These are phyloP conservation scores for Periparus ater DNA, from an alignment of 2,797 vertebrate species.

Conservation along the genomic window DNA sequence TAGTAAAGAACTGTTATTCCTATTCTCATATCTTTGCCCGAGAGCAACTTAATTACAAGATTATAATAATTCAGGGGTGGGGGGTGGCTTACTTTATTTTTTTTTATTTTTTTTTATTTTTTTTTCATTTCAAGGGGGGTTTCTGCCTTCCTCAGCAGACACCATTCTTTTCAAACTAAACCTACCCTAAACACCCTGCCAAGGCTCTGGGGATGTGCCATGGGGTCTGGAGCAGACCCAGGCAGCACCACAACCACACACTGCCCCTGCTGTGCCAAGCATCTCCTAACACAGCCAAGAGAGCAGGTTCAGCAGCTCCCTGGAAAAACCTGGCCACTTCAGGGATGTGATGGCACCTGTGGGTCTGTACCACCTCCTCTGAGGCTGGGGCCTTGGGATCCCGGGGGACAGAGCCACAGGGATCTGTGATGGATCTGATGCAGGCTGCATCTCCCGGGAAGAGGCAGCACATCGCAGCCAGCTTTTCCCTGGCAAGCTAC, in stretches of 20 bases:
- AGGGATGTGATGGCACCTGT: fast-evolving
- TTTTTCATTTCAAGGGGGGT: no score
- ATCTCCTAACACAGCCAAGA: background rate
- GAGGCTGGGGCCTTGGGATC: background rate
- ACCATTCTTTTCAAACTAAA: no score
- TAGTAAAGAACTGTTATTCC: no score
- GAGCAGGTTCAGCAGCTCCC: background rate
- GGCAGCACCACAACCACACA: background rate
- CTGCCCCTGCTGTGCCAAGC: no score
- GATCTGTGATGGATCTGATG: no score
- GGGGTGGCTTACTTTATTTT: no score
- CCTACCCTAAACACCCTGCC: background rate
- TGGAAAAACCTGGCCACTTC: background rate
- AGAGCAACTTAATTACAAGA: no score
- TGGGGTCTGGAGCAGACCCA: background rate
- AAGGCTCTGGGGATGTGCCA: fast-evolving
- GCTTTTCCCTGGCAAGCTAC: background rate
- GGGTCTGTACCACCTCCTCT: background rate
- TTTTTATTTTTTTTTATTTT: no score
- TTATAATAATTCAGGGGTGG: no score
- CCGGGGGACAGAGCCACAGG: background rate
- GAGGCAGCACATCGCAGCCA: background rate
- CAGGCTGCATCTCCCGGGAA: background rate
- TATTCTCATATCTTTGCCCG: no score
- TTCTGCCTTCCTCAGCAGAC: no score